Percentiles rank a stretch among this genome's conserved stretches.
These are phyloP conservation scores for Cerceris rybyensis DNA, from an alignment of 2,888 invertebrate species.

Conservation along the genomic window DNA sequence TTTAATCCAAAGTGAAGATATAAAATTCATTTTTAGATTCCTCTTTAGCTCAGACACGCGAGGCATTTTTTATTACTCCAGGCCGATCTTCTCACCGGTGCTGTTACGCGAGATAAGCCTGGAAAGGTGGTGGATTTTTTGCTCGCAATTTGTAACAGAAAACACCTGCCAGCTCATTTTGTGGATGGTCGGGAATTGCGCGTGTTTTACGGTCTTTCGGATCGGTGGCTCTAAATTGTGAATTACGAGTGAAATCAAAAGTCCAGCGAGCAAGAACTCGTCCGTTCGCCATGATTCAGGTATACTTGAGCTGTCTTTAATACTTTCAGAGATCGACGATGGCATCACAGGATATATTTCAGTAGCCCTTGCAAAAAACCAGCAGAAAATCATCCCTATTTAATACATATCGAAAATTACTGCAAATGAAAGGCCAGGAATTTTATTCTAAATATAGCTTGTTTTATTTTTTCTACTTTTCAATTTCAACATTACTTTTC, in stretches of 20 bases:
- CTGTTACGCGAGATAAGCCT: conserved; percentile 4
- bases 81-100: neutral
- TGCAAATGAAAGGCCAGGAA: too few species aligned
- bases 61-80: neutral
- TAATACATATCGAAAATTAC: too few species aligned
- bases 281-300: conserved; percentile 21
- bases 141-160: conserved; percentile 29
- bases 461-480: too few species aligned
- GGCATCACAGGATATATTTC: too few species aligned
- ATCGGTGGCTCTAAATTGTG: conserved; percentile 48
- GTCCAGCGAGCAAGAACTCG: conserved; percentile 34
- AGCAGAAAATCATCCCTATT: too few species aligned
- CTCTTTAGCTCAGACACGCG: neutral
- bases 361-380: too few species aligned
- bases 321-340: neutral
- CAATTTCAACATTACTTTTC: too few species aligned
- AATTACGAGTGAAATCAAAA: conserved; percentile 41
- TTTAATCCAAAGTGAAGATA: neutral
- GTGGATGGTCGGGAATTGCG: conserved; percentile 36
- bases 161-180: conserved; percentile 43
- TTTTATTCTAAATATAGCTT: too few species aligned
- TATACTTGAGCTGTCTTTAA: conserved; percentile 7
- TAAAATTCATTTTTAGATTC: neutral
- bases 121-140: conserved; percentile 32
- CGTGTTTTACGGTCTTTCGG: conserved; percentile 48